Conservation (phyloP, 2,113 vertebrate species). For the Psammodynastes pulverulentus region DNA sequence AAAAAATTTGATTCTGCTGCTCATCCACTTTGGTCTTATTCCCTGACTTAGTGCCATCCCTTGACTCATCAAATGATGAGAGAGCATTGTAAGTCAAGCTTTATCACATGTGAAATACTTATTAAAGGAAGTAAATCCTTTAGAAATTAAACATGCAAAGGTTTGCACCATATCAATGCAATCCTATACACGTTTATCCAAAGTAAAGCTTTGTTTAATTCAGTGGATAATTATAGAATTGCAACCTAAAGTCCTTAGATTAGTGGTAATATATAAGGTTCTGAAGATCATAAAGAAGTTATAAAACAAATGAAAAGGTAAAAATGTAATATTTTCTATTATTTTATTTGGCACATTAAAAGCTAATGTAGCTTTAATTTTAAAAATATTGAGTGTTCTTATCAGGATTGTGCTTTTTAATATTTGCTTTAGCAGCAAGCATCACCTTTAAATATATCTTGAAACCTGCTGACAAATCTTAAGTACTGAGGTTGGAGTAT, state of each 20-base stretch:
- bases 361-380: not conserved
- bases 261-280: not conserved
- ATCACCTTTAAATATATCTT: not conserved
- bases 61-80: not conserved
- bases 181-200: not conserved
- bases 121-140: not conserved
- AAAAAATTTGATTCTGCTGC: not conserved
- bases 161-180: not conserved
- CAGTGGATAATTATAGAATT: not conserved
- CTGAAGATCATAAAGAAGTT: not conserved
- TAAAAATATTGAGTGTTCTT: not conserved
- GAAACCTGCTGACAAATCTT: not conserved
- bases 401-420: not conserved
- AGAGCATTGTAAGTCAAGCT: not conserved
- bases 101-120: not conserved
- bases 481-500: not conserved
- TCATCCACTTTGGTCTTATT: not conserved
- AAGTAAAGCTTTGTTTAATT: not conserved
- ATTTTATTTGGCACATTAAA: not conserved
- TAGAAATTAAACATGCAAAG: not conserved
- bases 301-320: not conserved
- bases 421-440: not conserved
- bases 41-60: not conserved
- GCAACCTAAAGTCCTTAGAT: not conserved
- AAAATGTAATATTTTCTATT: not conserved